Conservation (phyloP, 2,113 vertebrate genomes). For the Vulpes ferrilata region DNA sequence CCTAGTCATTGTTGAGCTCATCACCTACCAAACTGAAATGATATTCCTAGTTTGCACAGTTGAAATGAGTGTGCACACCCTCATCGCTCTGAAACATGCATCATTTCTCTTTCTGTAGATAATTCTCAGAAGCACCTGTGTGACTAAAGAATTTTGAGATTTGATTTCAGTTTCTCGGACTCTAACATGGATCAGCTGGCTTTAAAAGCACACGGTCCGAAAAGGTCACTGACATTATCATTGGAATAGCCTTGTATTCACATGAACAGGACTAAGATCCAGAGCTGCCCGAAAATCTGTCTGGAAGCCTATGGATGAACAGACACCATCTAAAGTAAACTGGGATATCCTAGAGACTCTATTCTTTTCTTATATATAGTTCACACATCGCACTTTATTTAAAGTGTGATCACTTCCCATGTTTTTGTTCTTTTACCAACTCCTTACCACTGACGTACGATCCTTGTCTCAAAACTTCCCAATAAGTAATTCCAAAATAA, state of each 20-base stretch:
- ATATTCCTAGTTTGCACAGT: neutral
- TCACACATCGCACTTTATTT: neutral
- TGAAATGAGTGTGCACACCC: neutral
- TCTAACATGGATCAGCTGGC: constrained; percentile 77
- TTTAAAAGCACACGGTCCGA: constrained; percentile 64
- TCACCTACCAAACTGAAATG: neutral
- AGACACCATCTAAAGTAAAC: constrained; percentile 47
- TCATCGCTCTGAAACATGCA: constrained; percentile 3
- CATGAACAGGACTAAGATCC: constrained; percentile 73
- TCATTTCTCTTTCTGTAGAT: constrained; percentile 37
- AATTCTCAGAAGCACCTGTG: constrained; percentile 65
- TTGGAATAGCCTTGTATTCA: constrained; percentile 13
- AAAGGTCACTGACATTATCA: constrained; percentile 75
- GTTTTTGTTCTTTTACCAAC: neutral
- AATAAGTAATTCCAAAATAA: neutral
- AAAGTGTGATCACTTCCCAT: neutral
- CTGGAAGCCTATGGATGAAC: neutral
- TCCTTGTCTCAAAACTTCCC: neutral
- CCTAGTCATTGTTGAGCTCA: neutral
- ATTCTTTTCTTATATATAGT: neutral
- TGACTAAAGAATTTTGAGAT: neutral
- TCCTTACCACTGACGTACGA: constrained; percentile 51
- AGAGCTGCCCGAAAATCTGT: constrained; percentile 70
- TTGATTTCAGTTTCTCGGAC: constrained; percentile 76
- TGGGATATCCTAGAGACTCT: neutral